phyloP scores from a whole-genome alignment of 2,113 vertebrate genomes.

The Hirundichthys speculiger region DNA sequence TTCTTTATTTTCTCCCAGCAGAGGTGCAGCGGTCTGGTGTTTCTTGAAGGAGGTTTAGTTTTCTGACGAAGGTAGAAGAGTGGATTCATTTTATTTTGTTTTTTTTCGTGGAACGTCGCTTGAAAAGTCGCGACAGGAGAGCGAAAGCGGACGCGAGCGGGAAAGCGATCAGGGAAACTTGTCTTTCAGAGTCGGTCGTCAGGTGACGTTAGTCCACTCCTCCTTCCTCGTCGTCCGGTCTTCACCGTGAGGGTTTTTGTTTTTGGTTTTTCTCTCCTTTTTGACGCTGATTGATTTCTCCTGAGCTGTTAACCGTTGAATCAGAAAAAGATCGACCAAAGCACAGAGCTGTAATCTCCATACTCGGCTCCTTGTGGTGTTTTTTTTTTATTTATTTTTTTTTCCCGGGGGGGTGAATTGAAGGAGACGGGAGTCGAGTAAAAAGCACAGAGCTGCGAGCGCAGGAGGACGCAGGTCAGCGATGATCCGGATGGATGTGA shows the following conservation, averaged over 20 bases:
- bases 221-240: background rate
- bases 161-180: constrained; percentile 4
- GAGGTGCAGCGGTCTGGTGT: constrained; percentile 20
- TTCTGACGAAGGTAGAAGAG: background rate
- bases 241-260: background rate
- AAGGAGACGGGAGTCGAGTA: background rate
- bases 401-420: background rate
- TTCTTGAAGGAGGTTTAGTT: constrained; percentile 18
- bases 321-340: constrained; percentile 6
- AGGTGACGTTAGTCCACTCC: background rate
- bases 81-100: background rate
- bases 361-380: constrained; percentile 5
- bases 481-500: no score
- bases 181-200: background rate
- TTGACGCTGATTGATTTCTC: background rate
- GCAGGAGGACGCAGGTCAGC: no score
- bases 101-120: constrained; percentile 1
- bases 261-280: background rate
- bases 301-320: background rate
- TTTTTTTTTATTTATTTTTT: no score
- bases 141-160: constrained; percentile 1
- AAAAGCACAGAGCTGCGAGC: constrained; percentile 31
- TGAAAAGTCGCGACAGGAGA: constrained; percentile 3
- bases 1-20: background rate
- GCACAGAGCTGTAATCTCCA: background rate